Base-by-base conservation (phyloP, 2,797 vertebrate species). In the Anolis apletophallus region DNA sequence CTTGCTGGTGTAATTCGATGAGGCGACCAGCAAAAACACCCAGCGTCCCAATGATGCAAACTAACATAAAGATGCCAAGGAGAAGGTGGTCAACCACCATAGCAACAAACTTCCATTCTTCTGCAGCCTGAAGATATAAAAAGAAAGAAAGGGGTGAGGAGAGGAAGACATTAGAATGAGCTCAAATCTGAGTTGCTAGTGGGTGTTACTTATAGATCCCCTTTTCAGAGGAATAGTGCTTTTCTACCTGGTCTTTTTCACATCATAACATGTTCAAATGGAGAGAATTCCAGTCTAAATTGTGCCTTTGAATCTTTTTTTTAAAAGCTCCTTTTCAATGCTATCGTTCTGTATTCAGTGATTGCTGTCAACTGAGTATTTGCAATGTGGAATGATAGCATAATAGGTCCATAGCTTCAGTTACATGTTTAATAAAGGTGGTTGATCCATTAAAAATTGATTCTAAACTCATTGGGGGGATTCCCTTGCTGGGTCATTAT, bases 51-150 rank as follows among this genome's bases (percentile, higher is more conserved):
- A 98, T 97, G 93, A 99, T 97, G 85, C 98, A 99, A 90, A 99
- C 98, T 0, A 97, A 91, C 98, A 99, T 99, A 95, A 99, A 99
- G 90, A 99, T 97, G 5, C 97, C 98, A 5, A 99, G 97, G 90
- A 99, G 97, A 93, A 99, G 97, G 95, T 99, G 98, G 93, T 99
- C 98, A 93, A 99, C 86, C 54, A 99, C 98, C 98, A 99, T 99
- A 0, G 98, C 98, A 1, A 99, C 98, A 1, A 98, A 99, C 95
- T 98, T 99, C 98, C 98, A 99, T 94, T 99, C 98, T 94, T 99
- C 98, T 0, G 98, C 96, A 1, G 98, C 98, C 98, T 99, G 93
- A 36, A 75, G 88, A 61, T 64, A 46, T 26, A 19, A 90, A 88
- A 82, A 93, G 50, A 80, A 5, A 40, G 92, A 34, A 80, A 80